Conservation (phyloP, 2,797 vertebrate species). For the Galagoides demidoff region DNA sequence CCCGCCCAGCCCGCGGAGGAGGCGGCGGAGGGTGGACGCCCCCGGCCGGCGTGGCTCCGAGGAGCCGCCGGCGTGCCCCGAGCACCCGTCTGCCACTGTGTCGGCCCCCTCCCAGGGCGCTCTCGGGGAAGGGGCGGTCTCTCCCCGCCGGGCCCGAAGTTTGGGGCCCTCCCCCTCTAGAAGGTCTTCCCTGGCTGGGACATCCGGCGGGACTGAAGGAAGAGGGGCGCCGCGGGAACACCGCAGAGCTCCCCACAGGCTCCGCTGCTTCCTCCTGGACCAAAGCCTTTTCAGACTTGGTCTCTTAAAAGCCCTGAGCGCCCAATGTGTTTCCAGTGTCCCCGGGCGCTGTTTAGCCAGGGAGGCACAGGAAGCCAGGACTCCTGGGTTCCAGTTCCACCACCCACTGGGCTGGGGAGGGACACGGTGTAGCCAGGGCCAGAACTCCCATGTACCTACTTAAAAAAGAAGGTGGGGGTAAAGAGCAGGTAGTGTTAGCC, state of each 20-base stretch:
- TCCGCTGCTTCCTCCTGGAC: neutral
- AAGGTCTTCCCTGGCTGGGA: neutral
- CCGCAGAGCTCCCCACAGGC: neutral
- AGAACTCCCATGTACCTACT: neutral
- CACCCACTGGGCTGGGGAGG: neutral
- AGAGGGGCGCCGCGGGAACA: neutral
- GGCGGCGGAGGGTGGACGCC: neutral
- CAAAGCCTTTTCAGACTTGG: neutral
- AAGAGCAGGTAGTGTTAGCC: neutral
- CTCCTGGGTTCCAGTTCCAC: neutral
- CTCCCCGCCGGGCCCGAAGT: neutral
- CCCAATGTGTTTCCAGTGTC: neutral
- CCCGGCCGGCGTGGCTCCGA: neutral
- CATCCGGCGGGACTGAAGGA: neutral
- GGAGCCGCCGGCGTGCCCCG: neutral
- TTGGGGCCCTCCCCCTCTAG: neutral
- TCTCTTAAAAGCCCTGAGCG: neutral
- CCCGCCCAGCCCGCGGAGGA: neutral
- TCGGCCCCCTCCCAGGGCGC: neutral
- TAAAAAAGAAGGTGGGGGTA: neutral
- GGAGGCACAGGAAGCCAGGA: neutral
- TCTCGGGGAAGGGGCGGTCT: neutral
- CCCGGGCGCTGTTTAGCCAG: neutral
- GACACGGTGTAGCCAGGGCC: neutral
- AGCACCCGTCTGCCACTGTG: constrained; percentile 18